Evolutionary conservation across 2,888 invertebrate genomes (phyloP).

Genomic region (Campopleginae sp.): DNA sequence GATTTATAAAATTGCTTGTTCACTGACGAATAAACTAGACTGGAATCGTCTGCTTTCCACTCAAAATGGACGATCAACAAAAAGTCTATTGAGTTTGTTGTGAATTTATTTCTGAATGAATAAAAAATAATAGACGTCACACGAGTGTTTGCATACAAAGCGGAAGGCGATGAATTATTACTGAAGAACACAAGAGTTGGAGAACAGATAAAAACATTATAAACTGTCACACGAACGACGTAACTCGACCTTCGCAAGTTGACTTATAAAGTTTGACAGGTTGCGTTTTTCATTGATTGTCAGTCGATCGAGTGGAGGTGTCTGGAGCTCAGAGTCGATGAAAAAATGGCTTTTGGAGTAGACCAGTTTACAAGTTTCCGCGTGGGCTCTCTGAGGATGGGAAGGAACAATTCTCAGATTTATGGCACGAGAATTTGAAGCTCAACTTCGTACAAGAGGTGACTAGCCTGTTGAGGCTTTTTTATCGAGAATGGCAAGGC

Average conservation of each 20-base stretch:
- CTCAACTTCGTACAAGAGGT: constrained; percentile 4
- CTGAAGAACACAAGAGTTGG: background rate
- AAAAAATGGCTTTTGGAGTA: constrained; percentile 66
- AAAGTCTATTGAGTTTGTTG: background rate
- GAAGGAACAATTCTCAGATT: constrained; percentile 21
- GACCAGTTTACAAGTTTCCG: constrained; percentile 59
- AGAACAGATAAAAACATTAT: background rate
- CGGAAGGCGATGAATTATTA: background rate
- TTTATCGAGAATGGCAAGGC: constrained; percentile 30
- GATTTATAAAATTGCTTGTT: constrained; percentile 29
- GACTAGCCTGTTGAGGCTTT: constrained; percentile 9
- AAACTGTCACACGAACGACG: background rate
- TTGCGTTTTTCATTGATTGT: background rate
- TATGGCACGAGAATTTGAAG: constrained; percentile 1
- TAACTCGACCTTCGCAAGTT: background rate
- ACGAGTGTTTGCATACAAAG: background rate
- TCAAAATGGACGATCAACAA: background rate
- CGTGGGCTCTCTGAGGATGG: constrained; percentile 47
- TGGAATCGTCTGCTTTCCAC: background rate
- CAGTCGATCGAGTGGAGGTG: constrained; percentile 29
- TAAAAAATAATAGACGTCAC: background rate
- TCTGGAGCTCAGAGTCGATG: constrained; percentile 67
- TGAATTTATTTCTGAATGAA: background rate
- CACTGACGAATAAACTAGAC: constrained; percentile 11
- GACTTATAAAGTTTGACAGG: background rate